Conservation (phyloP, 1,140 invertebrate species). For the Pseudomyrmex cubaensis region DNA sequence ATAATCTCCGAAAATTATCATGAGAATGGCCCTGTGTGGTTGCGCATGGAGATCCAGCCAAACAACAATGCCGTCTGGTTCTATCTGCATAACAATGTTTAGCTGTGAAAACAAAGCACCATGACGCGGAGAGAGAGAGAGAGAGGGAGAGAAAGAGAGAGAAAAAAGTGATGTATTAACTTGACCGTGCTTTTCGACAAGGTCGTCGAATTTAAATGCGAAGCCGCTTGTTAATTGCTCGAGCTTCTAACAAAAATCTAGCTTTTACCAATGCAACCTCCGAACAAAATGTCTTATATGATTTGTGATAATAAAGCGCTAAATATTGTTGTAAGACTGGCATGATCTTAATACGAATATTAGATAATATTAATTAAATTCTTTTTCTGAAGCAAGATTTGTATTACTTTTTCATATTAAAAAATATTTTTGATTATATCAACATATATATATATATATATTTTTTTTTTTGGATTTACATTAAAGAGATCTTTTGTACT, state of each 20-base stretch:
- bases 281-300: slow-evolving; percentile 6
- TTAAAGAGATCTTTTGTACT: background rate
- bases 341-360: too few species aligned
- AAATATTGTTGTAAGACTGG: too few species aligned
- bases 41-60: slow-evolving; percentile 58
- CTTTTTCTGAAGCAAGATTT: too few species aligned
- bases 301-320: too few species aligned
- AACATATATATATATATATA: background rate
- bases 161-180: slow-evolving; percentile 67
- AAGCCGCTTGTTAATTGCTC: slow-evolving; percentile 52
- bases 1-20: slow-evolving; percentile 79
- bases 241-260: background rate
- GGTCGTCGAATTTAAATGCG: slow-evolving; percentile 64
- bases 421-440: background rate
- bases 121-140: slow-evolving; percentile 53
- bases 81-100: slow-evolving; percentile 82
- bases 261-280: slow-evolving; percentile 5
- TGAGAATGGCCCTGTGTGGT: slow-evolving; percentile 71
- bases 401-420: too few species aligned
- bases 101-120: slow-evolving; percentile 79
- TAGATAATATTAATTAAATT: too few species aligned
- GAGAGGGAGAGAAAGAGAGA: too few species aligned
- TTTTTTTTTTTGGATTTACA: background rate
- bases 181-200: slow-evolving; percentile 65
- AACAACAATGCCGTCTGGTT: slow-evolving; percentile 79